A percentile compares a stretch with the other conserved stretches of the same genome.
These are phyloP conservation scores for Pseudococcus viburni DNA, from an alignment of 2,888 invertebrate genomes.

Conservation along the genomic window DNA sequence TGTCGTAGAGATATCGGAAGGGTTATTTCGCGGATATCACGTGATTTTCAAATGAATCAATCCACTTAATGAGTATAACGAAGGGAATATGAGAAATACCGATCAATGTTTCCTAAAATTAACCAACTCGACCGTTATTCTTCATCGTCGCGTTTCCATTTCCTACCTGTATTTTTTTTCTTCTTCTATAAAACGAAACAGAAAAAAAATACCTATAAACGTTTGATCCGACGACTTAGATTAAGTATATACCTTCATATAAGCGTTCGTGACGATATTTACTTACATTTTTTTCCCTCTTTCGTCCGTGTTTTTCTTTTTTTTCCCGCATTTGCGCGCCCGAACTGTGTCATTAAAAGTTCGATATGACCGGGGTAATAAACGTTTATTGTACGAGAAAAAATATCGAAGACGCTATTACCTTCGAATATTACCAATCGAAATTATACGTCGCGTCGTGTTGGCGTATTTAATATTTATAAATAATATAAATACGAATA, in stretches of 20 bases:
- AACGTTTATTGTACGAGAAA: not conserved
- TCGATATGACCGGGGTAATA: not conserved
- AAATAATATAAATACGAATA: slow-evolving; percentile 9
- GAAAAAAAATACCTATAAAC: not conserved
- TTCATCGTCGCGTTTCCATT: not conserved
- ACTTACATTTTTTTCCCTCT: not conserved
- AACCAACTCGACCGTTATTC: slow-evolving; percentile 22
- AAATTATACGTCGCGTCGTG: not conserved
- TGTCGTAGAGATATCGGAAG: slow-evolving; percentile 66
- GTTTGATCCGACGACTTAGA: not conserved
- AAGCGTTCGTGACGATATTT: slow-evolving; percentile 18
- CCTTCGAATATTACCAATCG: not conserved
- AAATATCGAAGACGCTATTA: slow-evolving; percentile 13
- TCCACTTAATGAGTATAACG: slow-evolving; percentile 68
- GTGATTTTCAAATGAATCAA: slow-evolving; percentile 69
- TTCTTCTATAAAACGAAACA: not conserved
- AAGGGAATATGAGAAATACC: slow-evolving; percentile 60
- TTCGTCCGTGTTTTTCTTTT: not conserved
- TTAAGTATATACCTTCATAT: not conserved
- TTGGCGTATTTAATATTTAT: not conserved
- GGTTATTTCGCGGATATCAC: slow-evolving; percentile 66
- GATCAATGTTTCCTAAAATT: slow-evolving; percentile 66
- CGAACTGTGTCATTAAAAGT: slow-evolving; percentile 7
- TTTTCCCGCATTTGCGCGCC: not conserved
- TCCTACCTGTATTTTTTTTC: not conserved